Base-by-base conservation (phyloP, 2,888 invertebrate genomes). In the Chironomus riparius region DNA sequence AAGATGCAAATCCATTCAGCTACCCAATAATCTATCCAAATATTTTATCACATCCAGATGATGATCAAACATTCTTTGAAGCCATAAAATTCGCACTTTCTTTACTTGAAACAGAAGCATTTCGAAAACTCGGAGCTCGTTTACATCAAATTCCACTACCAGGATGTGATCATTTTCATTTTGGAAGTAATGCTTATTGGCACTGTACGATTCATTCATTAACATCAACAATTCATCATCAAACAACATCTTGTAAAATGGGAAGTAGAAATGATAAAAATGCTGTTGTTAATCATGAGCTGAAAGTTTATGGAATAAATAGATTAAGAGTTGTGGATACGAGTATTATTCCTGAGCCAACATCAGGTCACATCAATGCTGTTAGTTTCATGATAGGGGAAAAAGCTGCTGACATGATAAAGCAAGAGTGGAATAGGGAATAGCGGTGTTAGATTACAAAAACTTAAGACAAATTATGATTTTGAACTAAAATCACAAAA, bases 21-120 rank as follows among this genome's bases (percentile, higher is more conserved):
- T 86, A 86, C 80, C 91, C 91, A 0, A 81, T 85, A 22, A 86
- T 91, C 56, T 85, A 88, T 79, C 88, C 89, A 1, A 89, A 89
- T 78, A 90, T 88, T 78, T 84, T 88, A 65, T 78, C 83, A 5
- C 85, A 85, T 21, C 80, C 83, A 0, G 79, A 83, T 22, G 87
- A 87, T 77, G 79, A 84, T 1, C 84, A 86, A 74, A 84, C 86
- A 0, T 81, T 89, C 73, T 83, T 90, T 15, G 85, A 86, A 47
- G 87, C 87, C 24, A 86, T 88, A 3, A 50, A 50, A 50, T 50
- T 50, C 10, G 50, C 50, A 1, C 13, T 50, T 50, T 15, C 50
- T 4, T 10, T 50, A 4, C 15, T 50, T 4, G 15, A 50, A 15
- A 50, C 50, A 15, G 15, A 50, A 50, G 50, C 50, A 50, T 50